phyloP scores from a whole-genome alignment of 2,113 vertebrate genomes.

The Hydropotes inermis region DNA sequence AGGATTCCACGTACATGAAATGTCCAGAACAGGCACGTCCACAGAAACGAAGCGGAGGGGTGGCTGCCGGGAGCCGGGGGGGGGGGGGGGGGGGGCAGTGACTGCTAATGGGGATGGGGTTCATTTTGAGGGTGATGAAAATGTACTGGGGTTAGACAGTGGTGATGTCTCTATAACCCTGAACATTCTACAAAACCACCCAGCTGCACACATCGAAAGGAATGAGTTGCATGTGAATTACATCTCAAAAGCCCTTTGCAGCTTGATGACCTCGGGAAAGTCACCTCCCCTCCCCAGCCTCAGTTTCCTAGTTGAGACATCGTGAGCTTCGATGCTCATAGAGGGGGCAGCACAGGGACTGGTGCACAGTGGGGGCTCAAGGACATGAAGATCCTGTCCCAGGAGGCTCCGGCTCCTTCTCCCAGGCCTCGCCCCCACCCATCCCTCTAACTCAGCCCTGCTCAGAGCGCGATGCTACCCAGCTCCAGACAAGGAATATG shows the following conservation, averaged over 20 bases:
- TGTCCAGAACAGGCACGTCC: neutral
- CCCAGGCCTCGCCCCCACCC: neutral
- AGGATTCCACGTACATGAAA: neutral
- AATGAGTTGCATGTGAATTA: neutral
- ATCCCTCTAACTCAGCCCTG: neutral
- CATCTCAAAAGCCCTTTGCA: neutral
- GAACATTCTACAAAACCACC: neutral
- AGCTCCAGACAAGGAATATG: neutral
- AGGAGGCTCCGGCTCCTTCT: neutral
- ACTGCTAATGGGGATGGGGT: rapidly evolving
- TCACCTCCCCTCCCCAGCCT: neutral
- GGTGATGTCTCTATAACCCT: neutral
- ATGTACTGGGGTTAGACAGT: neutral
- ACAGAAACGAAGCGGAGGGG: rapidly evolving
- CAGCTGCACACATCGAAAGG: neutral
- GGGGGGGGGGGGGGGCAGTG: rapidly evolving
- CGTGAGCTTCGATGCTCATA: rapidly evolving
- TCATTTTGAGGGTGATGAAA: neutral
- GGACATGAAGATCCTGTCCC: neutral
- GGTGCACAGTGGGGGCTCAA: neutral
- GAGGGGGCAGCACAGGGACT: neutral
- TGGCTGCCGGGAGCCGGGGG: neutral
- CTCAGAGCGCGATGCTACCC: rapidly evolving
- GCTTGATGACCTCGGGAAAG: neutral
- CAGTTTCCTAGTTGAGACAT: neutral